Percentiles rank a stretch among this genome's conserved stretches.
phyloP scores from a whole-genome alignment of 2,797 vertebrate genomes.

The Cynopterus sphinx region DNA sequence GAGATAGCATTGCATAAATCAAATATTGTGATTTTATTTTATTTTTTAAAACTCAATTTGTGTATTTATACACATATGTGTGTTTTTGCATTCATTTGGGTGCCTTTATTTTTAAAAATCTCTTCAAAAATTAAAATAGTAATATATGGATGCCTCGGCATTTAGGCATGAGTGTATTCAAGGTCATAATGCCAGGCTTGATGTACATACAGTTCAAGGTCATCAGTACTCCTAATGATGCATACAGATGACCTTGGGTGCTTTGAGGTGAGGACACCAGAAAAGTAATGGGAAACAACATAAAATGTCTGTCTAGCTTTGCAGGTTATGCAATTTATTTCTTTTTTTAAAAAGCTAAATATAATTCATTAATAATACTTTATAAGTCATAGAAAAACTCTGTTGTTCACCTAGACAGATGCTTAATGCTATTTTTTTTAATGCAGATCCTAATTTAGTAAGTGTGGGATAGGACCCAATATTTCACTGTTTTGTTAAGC shows the following conservation, averaged over 20 bases:
- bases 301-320: neutral
- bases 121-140: neutral
- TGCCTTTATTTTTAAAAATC: neutral
- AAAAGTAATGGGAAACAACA: neutral
- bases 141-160: neutral
- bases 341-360: neutral
- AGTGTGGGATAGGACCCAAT: neutral
- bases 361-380: neutral
- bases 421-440: neutral
- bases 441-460: neutral
- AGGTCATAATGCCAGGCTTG: neutral
- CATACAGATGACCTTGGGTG: neutral
- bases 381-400: neutral
- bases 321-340: neutral
- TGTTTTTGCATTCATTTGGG: neutral
- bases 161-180: neutral
- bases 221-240: neutral
- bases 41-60: neutral
- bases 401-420: neutral
- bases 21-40: neutral
- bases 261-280: neutral
- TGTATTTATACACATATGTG: neutral
- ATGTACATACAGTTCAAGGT: neutral
- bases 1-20: neutral
- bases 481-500: neutral